phyloP scores from a whole-genome alignment of 2,888 invertebrate genomes.

The Galerucella calmariensis region DNA sequence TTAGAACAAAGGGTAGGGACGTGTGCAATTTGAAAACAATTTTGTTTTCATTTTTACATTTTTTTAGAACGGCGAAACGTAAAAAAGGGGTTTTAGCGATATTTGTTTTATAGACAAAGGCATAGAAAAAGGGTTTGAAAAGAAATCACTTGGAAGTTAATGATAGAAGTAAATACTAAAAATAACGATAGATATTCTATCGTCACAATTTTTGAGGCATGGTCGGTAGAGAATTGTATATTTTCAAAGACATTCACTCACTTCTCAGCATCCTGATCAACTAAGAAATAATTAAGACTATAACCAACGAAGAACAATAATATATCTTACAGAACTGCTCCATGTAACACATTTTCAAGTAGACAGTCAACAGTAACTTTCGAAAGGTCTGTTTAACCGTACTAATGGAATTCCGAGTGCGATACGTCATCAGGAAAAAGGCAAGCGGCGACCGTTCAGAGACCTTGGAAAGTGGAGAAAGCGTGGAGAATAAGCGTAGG shows the following conservation, averaged over 20 bases:
- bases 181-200: too few species aligned
- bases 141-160: too few species aligned
- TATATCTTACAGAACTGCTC: neutral
- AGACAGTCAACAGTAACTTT: conserved; percentile 5
- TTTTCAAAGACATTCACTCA: neutral
- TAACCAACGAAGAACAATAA: neutral
- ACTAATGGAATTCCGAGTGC: conserved; percentile 23
- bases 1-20: too few species aligned
- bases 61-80: too few species aligned
- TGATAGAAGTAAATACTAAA: too few species aligned
- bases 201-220: too few species aligned
- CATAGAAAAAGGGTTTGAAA: too few species aligned
- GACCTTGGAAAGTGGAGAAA: conserved; percentile 19
- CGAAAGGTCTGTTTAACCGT: conserved; percentile 16
- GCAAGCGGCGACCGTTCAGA: conserved; percentile 20
- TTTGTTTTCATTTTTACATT: too few species aligned
- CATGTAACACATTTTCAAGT: neutral
- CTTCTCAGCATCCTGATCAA: neutral
- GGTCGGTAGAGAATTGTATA: too few species aligned
- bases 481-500: conserved; percentile 45
- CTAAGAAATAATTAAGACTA: neutral
- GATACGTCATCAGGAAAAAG: conserved; percentile 25
- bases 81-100: too few species aligned
- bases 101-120: too few species aligned
- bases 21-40: too few species aligned